A percentile compares a stretch with the other conserved stretches of the same genome.
Evolutionary conservation across 2,797 vertebrate genomes (phyloP).

Genomic region (Ibycter americanus): DNA sequence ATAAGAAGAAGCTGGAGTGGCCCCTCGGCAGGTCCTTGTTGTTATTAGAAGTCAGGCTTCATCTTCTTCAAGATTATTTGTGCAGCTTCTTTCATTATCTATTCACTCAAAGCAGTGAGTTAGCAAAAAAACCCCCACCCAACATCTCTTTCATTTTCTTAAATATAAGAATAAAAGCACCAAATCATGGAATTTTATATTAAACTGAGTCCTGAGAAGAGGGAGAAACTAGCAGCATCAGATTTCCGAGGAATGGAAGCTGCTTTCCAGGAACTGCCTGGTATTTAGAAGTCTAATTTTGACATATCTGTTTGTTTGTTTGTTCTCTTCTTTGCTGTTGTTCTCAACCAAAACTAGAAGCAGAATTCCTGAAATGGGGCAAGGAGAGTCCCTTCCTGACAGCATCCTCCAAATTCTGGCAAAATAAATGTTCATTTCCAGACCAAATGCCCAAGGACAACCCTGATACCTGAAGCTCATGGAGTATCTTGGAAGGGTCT

Average conservation of each 20-base stretch:
- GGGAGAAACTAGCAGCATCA: neutral
- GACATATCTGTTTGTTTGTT: neutral
- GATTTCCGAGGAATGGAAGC: neutral
- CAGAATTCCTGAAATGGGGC: neutral
- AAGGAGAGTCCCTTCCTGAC: neutral
- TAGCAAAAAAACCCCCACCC: neutral
- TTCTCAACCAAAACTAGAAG: neutral
- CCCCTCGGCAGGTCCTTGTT: neutral
- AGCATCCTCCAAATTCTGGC: neutral
- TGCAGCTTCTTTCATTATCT: neutral
- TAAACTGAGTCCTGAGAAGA: neutral
- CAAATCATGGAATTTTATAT: accelerated
- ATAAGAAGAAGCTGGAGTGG: neutral
- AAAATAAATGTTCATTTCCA: neutral
- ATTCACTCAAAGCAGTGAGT: neutral
- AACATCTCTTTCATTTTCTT: neutral
- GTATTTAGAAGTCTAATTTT: neutral
- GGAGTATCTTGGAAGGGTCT: accelerated
- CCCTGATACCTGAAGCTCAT: neutral
- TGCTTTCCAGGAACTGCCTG: neutral
- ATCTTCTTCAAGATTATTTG: neutral
- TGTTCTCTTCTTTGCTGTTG: neutral
- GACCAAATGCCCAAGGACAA: neutral
- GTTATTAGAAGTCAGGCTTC: neutral
- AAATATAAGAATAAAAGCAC: neutral